These are phyloP conservation scores for Calameuta idolon DNA, from an alignment of 2,888 invertebrate species.

Conservation along the genomic window DNA sequence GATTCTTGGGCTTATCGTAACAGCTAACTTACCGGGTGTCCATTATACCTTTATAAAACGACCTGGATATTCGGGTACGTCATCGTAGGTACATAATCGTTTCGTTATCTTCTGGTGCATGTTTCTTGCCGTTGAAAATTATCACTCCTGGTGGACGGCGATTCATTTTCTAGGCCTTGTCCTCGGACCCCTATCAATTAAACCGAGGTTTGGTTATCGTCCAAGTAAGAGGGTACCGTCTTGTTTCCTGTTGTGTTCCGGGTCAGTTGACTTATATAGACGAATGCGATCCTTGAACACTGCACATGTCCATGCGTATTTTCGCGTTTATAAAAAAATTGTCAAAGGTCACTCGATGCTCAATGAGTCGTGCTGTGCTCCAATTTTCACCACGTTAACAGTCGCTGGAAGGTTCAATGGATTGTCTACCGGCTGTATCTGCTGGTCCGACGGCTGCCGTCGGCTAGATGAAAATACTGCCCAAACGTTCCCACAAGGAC, in stretches of 20 bases:
- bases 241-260: background rate
- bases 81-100: background rate
- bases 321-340: background rate
- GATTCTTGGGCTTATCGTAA: background rate
- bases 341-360: background rate
- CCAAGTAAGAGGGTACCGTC: background rate
- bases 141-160: constrained; percentile 41
- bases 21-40: background rate
- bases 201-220: constrained; percentile 19
- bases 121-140: constrained; percentile 33
- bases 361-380: background rate
- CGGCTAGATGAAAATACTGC: background rate
- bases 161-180: constrained; percentile 49
- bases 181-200: constrained; percentile 54
- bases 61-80: background rate
- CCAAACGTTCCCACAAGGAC: background rate
- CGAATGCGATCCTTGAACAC: background rate
- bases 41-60: background rate
- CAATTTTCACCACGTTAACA: background rate
- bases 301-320: background rate
- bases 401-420: background rate
- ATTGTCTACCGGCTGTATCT: background rate
- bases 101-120: background rate
- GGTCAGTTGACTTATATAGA: background rate
- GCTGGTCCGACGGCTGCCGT: background rate